Conservation (phyloP, 2,888 invertebrate species). For the Synanthedon formicaeformis region DNA sequence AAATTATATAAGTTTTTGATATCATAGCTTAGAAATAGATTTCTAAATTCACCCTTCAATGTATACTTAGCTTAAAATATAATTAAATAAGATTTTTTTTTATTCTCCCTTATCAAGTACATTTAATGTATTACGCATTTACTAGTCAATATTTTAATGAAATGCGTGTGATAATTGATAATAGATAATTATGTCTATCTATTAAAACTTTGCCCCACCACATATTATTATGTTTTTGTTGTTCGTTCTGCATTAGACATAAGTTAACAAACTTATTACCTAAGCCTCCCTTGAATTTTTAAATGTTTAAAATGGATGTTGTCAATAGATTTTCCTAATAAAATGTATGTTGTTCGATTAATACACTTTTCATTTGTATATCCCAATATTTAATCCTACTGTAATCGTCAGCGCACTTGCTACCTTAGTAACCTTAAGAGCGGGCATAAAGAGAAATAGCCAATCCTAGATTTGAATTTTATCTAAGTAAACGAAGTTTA, state of each 20-base stretch:
- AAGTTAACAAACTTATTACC: neutral
- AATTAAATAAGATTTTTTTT: neutral
- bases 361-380: constrained; percentile 8
- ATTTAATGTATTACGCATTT: constrained; percentile 1
- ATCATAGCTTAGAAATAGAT: too few relatives aligned
- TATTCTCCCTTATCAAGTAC: neutral
- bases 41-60: too few relatives aligned
- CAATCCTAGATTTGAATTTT: too few relatives aligned
- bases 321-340: constrained; percentile 46
- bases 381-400: too few relatives aligned
- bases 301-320: constrained; percentile 35
- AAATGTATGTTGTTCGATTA: constrained; percentile 44
- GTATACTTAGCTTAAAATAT: too few relatives aligned
- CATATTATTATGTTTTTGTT: neutral
- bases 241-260: neutral
- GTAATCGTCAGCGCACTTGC: too few relatives aligned
- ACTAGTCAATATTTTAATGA: constrained; percentile 5
- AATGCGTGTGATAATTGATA: neutral
- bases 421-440: too few relatives aligned
- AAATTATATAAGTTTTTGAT: too few relatives aligned
- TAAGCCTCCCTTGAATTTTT: constrained; percentile 15
- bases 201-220: neutral
- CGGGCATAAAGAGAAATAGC: too few relatives aligned
- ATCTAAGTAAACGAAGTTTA: too few relatives aligned
- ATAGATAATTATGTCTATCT: neutral